phyloP scores from a whole-genome alignment of 2,888 invertebrate genomes.

The Chrysomela aeneicollis region DNA sequence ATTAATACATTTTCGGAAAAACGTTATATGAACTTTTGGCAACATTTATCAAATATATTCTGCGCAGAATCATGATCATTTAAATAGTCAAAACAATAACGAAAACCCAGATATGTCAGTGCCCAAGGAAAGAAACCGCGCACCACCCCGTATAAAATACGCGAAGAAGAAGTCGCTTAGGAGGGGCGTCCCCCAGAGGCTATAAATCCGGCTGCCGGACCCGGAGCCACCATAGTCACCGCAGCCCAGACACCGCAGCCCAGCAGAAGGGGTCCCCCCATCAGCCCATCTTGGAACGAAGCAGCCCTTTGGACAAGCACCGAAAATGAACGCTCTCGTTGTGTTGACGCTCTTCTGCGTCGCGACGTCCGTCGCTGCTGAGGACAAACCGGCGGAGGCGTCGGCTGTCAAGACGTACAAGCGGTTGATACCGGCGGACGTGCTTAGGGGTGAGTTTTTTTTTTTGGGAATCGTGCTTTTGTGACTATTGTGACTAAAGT shows the following conservation, averaged over 20 bases:
- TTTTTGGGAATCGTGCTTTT: too few relatives aligned
- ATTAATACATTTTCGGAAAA: too few relatives aligned
- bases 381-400: conserved; percentile 33
- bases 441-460: conserved; percentile 76
- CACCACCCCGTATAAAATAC: background rate
- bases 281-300: background rate
- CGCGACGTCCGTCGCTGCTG: conserved; percentile 62
- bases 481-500: too few relatives aligned
- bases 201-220: conserved; percentile 8
- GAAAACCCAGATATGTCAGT: too few relatives aligned
- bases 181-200: conserved; percentile 5
- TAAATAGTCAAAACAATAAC: too few relatives aligned
- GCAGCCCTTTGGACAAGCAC: background rate
- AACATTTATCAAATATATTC: too few relatives aligned
- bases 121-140: too few relatives aligned
- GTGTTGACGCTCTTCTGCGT: conserved; percentile 55
- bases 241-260: conserved; percentile 15
- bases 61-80: too few relatives aligned
- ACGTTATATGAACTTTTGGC: too few relatives aligned
- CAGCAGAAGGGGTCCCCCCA: conserved; percentile 17
- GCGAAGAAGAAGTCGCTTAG: background rate
- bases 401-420: conserved; percentile 79
- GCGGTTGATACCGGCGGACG: conserved; percentile 87
- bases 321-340: conserved; percentile 67
- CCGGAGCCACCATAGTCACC: conserved; percentile 11